Conservation (phyloP, 1,140 invertebrate genomes). For the Drosophila nigromelanica region DNA sequence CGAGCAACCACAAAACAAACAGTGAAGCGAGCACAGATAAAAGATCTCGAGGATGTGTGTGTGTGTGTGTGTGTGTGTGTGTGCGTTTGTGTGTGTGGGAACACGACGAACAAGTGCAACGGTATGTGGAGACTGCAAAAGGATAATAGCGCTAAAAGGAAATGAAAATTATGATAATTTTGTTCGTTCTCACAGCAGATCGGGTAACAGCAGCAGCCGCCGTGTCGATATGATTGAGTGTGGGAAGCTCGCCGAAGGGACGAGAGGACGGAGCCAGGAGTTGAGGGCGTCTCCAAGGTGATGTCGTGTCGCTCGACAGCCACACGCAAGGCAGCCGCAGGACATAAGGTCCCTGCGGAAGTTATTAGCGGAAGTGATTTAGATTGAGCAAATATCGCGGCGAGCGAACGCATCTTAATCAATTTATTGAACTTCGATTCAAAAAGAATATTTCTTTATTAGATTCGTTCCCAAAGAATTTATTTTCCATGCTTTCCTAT, state of each 20-base stretch:
- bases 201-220: constrained; percentile 60
- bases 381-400: constrained; percentile 23
- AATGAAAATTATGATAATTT: constrained; percentile 82
- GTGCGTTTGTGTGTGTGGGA: constrained; percentile 63
- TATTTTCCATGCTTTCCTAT: too few relatives aligned
- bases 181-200: constrained; percentile 72
- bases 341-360: constrained; percentile 26
- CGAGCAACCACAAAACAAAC: constrained; percentile 71
- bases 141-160: constrained; percentile 77
- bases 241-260: constrained; percentile 55
- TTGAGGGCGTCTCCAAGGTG: constrained; percentile 32
- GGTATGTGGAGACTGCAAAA: constrained; percentile 72
- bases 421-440: constrained; percentile 37
- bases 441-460: background rate
- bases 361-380: constrained; percentile 64
- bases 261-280: background rate
- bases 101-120: constrained; percentile 74
- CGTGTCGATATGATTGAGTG: constrained; percentile 66
- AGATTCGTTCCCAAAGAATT: too few relatives aligned
- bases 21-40: constrained; percentile 62
- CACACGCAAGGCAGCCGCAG: constrained; percentile 71
- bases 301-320: constrained; percentile 66
- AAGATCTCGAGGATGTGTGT: constrained; percentile 62
- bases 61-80: constrained; percentile 52
- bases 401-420: too few relatives aligned